Percentiles rank a stretch among this genome's conserved stretches.
These are phyloP conservation scores for Seira sanloemensis DNA, from an alignment of 2,888 invertebrate species.

Conservation along the genomic window DNA sequence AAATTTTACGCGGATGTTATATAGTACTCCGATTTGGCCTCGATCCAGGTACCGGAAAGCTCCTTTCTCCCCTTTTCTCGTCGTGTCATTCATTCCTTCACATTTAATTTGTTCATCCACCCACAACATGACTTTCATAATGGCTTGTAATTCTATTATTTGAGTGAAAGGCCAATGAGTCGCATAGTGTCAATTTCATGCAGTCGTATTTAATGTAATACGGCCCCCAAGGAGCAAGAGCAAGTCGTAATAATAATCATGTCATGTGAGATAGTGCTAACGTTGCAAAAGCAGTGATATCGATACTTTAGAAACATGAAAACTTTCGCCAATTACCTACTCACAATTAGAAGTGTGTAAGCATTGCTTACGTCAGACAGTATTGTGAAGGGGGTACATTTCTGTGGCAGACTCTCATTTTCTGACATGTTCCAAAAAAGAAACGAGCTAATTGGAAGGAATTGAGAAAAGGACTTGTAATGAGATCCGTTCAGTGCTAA, in stretches of 20 bases:
- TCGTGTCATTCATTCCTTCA: slow-evolving; percentile 16
- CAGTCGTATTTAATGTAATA: neutral
- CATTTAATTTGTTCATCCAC: slow-evolving; percentile 40
- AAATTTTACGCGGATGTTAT: neutral
- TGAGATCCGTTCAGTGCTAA: slow-evolving; percentile 36
- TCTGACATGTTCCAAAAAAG: neutral
- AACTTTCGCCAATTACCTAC: neutral
- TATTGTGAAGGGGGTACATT: neutral
- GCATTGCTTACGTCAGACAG: neutral
- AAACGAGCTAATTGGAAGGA: slow-evolving; percentile 5
- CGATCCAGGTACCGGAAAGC: slow-evolving; percentile 25
- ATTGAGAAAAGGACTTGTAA: neutral
- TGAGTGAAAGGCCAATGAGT: slow-evolving; percentile 29
- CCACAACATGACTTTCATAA: slow-evolving; percentile 15
- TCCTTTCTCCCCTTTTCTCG: neutral
- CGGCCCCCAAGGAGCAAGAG: neutral
- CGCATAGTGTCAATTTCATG: slow-evolving; percentile 41
- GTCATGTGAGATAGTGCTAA: slow-evolving; percentile 19
- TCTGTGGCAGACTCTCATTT: neutral
- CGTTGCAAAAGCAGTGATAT: neutral
- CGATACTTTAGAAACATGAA: neutral
- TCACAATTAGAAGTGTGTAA: neutral
- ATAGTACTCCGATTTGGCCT: slow-evolving; percentile 23
- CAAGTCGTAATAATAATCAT: slow-evolving; percentile 24
- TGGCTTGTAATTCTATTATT: neutral